Conservation (phyloP, 2,113 vertebrate genomes). For the Suncus etruscus region DNA sequence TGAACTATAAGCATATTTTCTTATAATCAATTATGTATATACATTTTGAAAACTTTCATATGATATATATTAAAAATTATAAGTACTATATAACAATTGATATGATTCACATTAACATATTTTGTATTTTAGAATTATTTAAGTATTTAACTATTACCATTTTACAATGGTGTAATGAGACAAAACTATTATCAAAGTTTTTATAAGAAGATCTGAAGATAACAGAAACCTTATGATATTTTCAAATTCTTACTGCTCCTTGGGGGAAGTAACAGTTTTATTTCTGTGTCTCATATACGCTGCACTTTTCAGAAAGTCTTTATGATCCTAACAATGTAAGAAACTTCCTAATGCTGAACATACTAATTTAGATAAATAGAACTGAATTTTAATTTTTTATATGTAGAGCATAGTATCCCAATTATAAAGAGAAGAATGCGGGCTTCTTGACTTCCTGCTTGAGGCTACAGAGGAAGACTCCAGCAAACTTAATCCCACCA, state of each 20-base stretch:
- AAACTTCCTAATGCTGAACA: background rate
- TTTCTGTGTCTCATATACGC: background rate
- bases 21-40: background rate
- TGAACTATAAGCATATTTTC: background rate
- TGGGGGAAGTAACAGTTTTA: background rate
- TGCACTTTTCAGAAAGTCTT: background rate
- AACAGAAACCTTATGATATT: background rate
- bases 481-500: too few relatives aligned
- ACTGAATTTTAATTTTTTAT: conserved; percentile 32
- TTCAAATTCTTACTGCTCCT: background rate
- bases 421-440: too few relatives aligned
- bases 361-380: background rate
- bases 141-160: background rate
- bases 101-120: background rate
- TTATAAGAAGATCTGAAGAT: background rate
- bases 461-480: too few relatives aligned
- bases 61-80: background rate
- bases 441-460: too few relatives aligned
- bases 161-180: background rate
- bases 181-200: background rate
- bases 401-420: background rate
- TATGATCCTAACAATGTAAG: background rate
- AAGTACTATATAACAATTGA: background rate
- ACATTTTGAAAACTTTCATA: conserved; percentile 6
- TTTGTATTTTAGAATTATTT: background rate